These are phyloP conservation scores for Sabatieria punctata DNA, from an alignment of 2,888 invertebrate species.

Conservation along the genomic window DNA sequence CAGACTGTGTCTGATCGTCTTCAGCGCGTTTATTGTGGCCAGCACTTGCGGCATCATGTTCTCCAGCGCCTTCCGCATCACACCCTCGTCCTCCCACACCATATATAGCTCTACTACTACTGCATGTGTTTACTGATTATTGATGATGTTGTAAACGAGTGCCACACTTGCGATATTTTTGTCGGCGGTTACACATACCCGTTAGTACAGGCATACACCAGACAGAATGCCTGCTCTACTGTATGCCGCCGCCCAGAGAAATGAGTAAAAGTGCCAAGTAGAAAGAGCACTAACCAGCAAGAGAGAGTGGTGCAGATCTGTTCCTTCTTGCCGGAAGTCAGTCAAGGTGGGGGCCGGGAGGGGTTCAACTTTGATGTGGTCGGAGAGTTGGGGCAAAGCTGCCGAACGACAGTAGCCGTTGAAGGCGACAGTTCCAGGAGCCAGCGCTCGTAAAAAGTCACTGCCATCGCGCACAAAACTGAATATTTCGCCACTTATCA, in stretches of 20 bases:
- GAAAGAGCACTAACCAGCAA: conserved; percentile 48
- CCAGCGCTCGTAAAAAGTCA: conserved; percentile 55
- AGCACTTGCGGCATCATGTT: conserved; percentile 26
- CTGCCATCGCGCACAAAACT: conserved; percentile 56
- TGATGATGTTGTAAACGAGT: too few relatives aligned
- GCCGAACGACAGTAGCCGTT: conserved; percentile 57
- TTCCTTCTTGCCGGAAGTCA: conserved; percentile 33
- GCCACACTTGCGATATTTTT: too few relatives aligned
- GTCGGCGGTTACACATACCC: too few relatives aligned
- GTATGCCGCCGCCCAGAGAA: too few relatives aligned
- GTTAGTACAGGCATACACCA: too few relatives aligned
- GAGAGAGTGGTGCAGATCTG: conserved; percentile 49
- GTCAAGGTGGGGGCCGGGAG: conserved; percentile 41
- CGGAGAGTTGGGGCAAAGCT: conserved; percentile 57
- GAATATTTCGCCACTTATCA: too few relatives aligned
- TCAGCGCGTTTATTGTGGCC: conserved; percentile 26
- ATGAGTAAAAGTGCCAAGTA: too few relatives aligned
- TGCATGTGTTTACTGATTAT: too few relatives aligned
- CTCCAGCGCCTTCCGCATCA: conserved; percentile 28
- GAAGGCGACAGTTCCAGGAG: conserved; percentile 71
- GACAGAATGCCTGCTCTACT: too few relatives aligned
- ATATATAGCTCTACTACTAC: too few relatives aligned
- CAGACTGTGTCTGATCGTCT: conserved; percentile 27
- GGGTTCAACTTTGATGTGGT: conserved; percentile 48
- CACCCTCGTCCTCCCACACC: too few relatives aligned